Base-by-base conservation (phyloP, 2,797 vertebrate genomes). In the Channallabes apus region DNA sequence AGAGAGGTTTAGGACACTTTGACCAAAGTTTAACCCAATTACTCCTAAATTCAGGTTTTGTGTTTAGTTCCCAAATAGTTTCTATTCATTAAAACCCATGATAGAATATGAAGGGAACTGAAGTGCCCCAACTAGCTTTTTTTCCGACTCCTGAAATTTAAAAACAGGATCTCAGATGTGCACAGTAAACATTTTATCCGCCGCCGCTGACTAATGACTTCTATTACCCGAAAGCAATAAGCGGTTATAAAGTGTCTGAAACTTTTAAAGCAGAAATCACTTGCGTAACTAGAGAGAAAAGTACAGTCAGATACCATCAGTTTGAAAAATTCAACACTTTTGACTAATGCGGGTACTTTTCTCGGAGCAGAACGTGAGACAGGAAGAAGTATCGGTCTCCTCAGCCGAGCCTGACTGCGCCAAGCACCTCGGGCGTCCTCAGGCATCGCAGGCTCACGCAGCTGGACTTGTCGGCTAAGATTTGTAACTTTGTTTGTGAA, bases 401-500 rank as follows among this genome's bases (percentile, higher is more conserved):
- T 29, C 64, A 82, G 64, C 80, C 35, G 80, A 77, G 85, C 64
- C 80, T 71, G 85, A 78, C 64, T 80, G 69, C 14, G 41, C 22
- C 56, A 41, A 69, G 71, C 71, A 82, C 71, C 24, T 20, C 82
- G 20, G 69, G 78, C 75, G 27, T 65, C 61, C 59, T 88, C 84
- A 86, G 89, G 89, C 90, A 88, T 89, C 89, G 86, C 77, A 84
- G 51, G 35, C 82, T 78, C 79, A 85, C 82, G 86, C 92, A 87
- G 90, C 89, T 90, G 89, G 77, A 61, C 88, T 87, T 85, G 88
- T 90, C 89, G 90, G 88, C 89, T 81, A 90, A 93, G 93, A 95
- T 94, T 93, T 93, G 93, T 93, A 91, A 93, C 90, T 91, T 94
- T 91, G 94, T 95, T 94, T 95, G 92, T 90, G 90, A 91, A 86